Evolutionary conservation across 2,797 vertebrate genomes (phyloP).

Genomic region (Synaphobranchus kaupii): DNA sequence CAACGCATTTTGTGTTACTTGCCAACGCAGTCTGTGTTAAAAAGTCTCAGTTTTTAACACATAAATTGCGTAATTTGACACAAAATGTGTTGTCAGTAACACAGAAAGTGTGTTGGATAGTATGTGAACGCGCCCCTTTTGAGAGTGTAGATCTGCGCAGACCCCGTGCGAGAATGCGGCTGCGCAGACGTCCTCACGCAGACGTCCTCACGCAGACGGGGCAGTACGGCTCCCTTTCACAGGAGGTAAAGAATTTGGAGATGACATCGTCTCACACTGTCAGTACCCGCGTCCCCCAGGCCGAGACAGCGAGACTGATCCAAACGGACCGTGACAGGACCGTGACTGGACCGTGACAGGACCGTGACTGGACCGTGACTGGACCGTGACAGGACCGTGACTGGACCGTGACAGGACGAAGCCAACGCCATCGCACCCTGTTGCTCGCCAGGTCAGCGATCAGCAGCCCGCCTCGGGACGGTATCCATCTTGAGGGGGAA

Average conservation of each 20-base stretch:
- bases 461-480: background rate
- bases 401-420: background rate
- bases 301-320: background rate
- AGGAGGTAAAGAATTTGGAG: background rate
- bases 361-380: too few species aligned
- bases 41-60: too few species aligned
- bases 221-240: background rate
- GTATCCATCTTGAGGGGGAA: background rate
- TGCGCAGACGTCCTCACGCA: background rate
- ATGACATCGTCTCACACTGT: background rate
- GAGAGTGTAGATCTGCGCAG: background rate
- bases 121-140: too few species aligned
- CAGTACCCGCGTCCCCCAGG: background rate
- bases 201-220: background rate
- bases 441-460: background rate
- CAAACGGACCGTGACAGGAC: background rate
- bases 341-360: background rate
- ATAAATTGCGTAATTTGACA: too few species aligned
- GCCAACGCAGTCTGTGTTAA: too few species aligned
- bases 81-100: too few species aligned
- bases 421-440: too few species aligned
- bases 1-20: too few species aligned
- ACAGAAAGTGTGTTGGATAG: too few species aligned
- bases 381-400: background rate
- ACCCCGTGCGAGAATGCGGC: too few species aligned